phyloP scores from a whole-genome alignment of 2,888 invertebrate species.

The Didymodactylos carnosus region DNA sequence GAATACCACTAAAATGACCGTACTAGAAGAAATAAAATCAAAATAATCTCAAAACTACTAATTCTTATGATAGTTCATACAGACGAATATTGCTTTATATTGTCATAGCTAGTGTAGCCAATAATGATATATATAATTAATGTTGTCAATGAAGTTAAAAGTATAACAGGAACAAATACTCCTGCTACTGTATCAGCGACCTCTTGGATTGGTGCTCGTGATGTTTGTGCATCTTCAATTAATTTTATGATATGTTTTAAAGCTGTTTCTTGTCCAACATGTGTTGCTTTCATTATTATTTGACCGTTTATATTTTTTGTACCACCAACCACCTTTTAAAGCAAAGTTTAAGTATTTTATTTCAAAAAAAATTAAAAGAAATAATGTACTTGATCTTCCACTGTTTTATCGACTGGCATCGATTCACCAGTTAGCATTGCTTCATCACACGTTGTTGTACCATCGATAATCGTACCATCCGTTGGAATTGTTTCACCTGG shows the following conservation, averaged over 20 bases:
- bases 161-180: conserved; percentile 83
- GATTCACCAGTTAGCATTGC: conserved; percentile 90
- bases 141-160: conserved; percentile 60
- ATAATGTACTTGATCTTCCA: conserved; percentile 43
- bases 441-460: conserved; percentile 79
- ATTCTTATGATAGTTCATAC: not conserved
- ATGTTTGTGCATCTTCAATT: conserved; percentile 93
- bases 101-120: conserved; percentile 40
- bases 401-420: conserved; percentile 79
- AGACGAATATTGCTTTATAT: conserved; percentile 2
- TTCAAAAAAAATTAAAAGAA: no score
- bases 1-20: not conserved
- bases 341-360: no score
- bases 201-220: conserved; percentile 88
- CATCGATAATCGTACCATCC: conserved; percentile 64
- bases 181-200: conserved; percentile 90
- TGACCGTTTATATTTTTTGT: conserved; percentile 87
- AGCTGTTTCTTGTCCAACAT: conserved; percentile 85
- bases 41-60: not conserved
- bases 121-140: conserved; percentile 66
- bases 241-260: conserved; percentile 79
- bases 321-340: conserved; percentile 90
- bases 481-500: conserved; percentile 92
- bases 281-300: conserved; percentile 66
- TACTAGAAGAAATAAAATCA: not conserved